Conservation (phyloP, 2,888 invertebrate species). For the Mythimna albipuncta region DNA sequence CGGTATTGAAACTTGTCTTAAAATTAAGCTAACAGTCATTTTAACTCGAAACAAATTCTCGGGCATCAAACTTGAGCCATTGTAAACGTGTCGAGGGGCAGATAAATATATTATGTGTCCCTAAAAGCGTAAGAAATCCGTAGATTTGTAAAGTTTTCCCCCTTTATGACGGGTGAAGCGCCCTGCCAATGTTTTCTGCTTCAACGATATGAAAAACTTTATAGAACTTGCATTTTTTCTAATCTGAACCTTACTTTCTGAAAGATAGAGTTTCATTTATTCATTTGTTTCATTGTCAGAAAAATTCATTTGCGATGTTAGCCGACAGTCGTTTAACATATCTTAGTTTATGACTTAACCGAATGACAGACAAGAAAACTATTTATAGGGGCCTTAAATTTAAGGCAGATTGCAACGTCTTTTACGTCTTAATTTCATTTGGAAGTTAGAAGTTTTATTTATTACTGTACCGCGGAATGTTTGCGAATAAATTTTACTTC, state of each 20-base stretch:
- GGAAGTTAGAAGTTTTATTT: slow-evolving; percentile 60
- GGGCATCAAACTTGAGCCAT: slow-evolving; percentile 83
- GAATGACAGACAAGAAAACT: slow-evolving; percentile 79
- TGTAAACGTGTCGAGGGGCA: slow-evolving; percentile 88
- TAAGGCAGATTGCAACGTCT: slow-evolving; percentile 73
- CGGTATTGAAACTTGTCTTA: slow-evolving; percentile 51
- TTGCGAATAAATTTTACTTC: slow-evolving; percentile 38
- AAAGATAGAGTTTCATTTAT: slow-evolving; percentile 65
- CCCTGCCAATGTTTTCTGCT: slow-evolving; percentile 86
- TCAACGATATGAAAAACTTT: slow-evolving; percentile 88
- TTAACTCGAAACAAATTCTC: slow-evolving; percentile 81
- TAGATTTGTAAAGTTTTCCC: slow-evolving; percentile 90
- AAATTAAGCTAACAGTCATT: slow-evolving; percentile 77
- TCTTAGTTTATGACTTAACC: slow-evolving; percentile 84
- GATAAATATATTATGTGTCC: slow-evolving; percentile 89
- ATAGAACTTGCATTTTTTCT: slow-evolving; percentile 55
- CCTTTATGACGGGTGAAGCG: slow-evolving; percentile 88
- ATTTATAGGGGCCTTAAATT: slow-evolving; percentile 81
- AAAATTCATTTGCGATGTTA: slow-evolving; percentile 85
- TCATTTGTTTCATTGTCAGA: slow-evolving; percentile 57
- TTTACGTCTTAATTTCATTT: slow-evolving; percentile 69
- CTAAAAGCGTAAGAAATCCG: slow-evolving; percentile 89
- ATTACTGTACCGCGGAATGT: slow-evolving; percentile 48
- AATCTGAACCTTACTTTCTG: slow-evolving; percentile 67
- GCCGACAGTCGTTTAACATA: slow-evolving; percentile 84